These are phyloP conservation scores for Egretta garzetta DNA, from an alignment of 2,113 vertebrate genomes.

Conservation along the genomic window DNA sequence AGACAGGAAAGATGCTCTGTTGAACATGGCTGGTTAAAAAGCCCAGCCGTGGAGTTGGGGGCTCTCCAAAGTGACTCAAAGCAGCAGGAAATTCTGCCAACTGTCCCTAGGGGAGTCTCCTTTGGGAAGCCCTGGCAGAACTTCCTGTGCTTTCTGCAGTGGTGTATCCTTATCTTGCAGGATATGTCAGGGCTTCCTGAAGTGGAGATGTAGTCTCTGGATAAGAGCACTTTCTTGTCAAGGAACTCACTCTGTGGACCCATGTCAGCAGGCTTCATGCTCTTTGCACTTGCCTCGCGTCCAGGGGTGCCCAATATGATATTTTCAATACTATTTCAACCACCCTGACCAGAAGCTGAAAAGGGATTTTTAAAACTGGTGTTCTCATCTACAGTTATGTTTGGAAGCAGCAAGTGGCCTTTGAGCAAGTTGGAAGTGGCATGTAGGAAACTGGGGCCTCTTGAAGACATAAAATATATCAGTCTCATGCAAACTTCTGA, in stretches of 20 bases:
- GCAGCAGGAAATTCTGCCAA: neutral
- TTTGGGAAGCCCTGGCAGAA: neutral
- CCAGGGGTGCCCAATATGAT: neutral
- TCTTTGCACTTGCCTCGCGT: neutral
- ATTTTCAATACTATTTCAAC: neutral
- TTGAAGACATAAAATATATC: neutral
- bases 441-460: neutral
- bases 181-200: neutral
- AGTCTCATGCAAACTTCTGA: neutral
- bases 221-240: neutral
- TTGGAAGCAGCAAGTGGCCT: neutral
- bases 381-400: neutral
- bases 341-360: neutral
- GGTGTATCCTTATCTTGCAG: neutral
- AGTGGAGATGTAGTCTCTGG: neutral
- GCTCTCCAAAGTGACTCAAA: neutral
- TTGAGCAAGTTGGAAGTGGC: neutral
- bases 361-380: neutral
- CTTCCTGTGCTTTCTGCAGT: neutral
- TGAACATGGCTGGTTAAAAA: neutral
- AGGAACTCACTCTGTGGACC: neutral
- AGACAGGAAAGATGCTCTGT: neutral
- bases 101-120: neutral
- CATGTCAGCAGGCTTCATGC: neutral
- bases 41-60: fast-evolving